These are phyloP conservation scores for Pogonocichla stellata DNA, from an alignment of 2,113 vertebrate genomes.

Conservation along the genomic window DNA sequence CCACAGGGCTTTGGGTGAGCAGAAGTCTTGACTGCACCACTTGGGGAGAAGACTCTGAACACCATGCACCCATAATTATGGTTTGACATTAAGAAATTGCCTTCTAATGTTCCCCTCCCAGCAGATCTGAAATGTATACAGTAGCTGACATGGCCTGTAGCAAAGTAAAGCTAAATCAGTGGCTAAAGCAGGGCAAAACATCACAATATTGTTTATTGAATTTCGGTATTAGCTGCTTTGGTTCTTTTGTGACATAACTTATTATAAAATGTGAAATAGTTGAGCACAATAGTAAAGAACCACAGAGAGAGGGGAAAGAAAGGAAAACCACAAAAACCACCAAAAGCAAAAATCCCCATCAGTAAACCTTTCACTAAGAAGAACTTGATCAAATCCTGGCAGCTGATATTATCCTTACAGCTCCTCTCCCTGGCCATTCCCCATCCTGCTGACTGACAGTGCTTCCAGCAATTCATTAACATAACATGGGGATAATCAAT, in stretches of 20 bases:
- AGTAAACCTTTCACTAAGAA: neutral
- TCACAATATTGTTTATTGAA: neutral
- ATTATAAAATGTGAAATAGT: neutral
- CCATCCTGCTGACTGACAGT: neutral
- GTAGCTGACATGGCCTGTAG: neutral
- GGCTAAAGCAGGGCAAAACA: neutral
- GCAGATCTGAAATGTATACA: neutral
- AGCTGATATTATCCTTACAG: neutral
- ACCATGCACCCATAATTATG: neutral
- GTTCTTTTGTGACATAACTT: neutral
- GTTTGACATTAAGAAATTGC: neutral
- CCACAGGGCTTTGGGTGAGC: accelerated
- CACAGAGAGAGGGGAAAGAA: neutral
- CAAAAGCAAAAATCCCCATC: neutral
- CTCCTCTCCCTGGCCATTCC: neutral
- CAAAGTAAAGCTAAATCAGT: neutral
- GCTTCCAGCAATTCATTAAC: neutral
- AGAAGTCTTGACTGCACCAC: neutral
- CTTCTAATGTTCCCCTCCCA: neutral
- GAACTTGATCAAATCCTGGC: neutral
- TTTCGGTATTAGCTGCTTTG: neutral
- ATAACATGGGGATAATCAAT: neutral
- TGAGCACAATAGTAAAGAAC: neutral
- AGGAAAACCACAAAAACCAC: neutral
- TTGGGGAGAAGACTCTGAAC: neutral